Base-by-base conservation (phyloP, 2,888 invertebrate species). In the Chrysopilus asiliformis region DNA sequence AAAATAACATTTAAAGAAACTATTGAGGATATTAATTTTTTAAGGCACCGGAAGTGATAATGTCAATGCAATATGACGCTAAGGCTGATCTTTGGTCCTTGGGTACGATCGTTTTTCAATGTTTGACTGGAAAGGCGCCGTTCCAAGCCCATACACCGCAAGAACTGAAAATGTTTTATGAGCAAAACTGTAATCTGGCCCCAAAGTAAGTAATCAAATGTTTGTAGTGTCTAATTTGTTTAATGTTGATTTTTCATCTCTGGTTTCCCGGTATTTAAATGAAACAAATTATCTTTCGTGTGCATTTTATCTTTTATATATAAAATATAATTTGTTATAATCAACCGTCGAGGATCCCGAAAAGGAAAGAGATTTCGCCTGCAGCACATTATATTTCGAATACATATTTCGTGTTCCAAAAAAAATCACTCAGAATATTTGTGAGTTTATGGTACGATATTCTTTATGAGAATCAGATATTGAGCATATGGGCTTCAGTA, bases 71-170 rank as follows among this genome's bases (percentile, higher is more conserved):
- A 57, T 98, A 98, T 59, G 94, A 94, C 65, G 95, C 94, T 36
- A 98, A 98, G 70, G 98, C 98, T 8, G 98, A 98, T 68, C 73
- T 98, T 40, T 98, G 98, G 97, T 95, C 95, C 47, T 72, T 98
- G 50, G 98, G 98, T 36, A 98, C 97, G 13, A 99, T 99, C 51
- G 87, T 98, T 41, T 95, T 89, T 67, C 94, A 95, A 65, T 98
- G 98, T 67, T 72, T 99, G 46, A 95, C 94, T 17, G 95, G 97
- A 43, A 93, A 93, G 65, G 98, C 98, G 25, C 98, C 98, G 19
- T 99, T 99, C 67, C 84, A 89, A 66, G 98, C 98, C 30, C 85
- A 87, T 53, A 95, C 94, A 13, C 98, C 98, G 10, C 94, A 94
- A 60, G 94, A 93, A 50, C 73, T 98, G 42, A 97, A 95, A 65